phyloP scores from a whole-genome alignment of 2,797 vertebrate genomes.

The Melanotaenia boesemani region DNA sequence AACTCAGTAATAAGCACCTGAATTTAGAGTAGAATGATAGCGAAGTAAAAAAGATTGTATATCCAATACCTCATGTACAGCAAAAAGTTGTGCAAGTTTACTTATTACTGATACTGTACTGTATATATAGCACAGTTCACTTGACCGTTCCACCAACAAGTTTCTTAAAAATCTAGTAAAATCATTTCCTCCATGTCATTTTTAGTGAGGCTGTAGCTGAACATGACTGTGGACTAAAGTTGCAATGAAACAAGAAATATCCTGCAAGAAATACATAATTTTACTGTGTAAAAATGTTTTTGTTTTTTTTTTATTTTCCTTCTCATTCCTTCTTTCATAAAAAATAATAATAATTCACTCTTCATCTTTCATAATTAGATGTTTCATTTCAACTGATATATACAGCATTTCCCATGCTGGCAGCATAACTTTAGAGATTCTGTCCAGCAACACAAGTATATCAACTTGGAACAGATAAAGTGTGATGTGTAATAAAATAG shows the following conservation, averaged over 20 bases:
- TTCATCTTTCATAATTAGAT: background rate
- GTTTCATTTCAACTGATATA: background rate
- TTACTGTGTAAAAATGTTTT: background rate
- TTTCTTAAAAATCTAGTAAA: background rate
- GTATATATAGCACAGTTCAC: no score
- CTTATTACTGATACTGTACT: background rate
- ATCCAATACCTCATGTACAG: background rate
- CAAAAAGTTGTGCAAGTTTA: background rate
- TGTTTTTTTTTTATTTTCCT: background rate
- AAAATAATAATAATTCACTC: no score
- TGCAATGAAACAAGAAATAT: background rate
- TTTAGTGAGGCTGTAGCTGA: background rate
- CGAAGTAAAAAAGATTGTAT: background rate
- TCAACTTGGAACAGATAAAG: background rate
- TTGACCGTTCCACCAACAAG: no score
- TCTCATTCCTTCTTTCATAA: background rate
- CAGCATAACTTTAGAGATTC: background rate
- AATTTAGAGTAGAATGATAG: conserved; percentile 9
- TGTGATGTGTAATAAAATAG: background rate
- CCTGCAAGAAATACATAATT: background rate
- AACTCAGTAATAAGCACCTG: conserved; percentile 1
- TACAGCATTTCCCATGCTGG: background rate
- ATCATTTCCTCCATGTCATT: background rate
- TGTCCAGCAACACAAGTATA: background rate
- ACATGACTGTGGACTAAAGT: background rate